Conservation (phyloP, 1,140 invertebrate species). For the Schlechtendalia chinensis region DNA sequence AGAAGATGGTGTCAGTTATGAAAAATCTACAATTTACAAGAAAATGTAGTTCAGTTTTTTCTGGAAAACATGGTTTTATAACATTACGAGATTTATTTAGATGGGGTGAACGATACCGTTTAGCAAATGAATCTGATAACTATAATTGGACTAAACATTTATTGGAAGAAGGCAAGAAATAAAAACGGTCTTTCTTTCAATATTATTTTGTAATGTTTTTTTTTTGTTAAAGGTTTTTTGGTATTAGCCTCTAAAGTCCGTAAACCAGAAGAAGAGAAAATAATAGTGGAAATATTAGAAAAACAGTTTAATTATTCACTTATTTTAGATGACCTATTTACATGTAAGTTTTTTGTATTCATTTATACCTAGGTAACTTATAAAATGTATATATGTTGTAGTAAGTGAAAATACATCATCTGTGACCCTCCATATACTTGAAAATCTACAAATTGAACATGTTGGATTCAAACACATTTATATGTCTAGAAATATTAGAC, state of each 20-base stretch:
- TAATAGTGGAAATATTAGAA: conserved; percentile 76
- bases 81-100: conserved; percentile 94
- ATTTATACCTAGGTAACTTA: neutral
- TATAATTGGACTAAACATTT: conserved; percentile 98
- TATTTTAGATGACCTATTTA: conserved; percentile 73
- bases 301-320: conserved; percentile 82
- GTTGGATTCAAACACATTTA: conserved; percentile 76
- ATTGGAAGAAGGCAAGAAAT: conserved; percentile 78
- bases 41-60: conserved; percentile 82
- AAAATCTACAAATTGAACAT: conserved; percentile 62
- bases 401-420: conserved; percentile 63
- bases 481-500: conserved; percentile 88
- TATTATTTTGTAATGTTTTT: conserved; percentile 51
- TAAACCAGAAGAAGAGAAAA: conserved; percentile 73
- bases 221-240: conserved; percentile 67
- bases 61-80: conserved; percentile 92
- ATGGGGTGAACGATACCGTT: conserved; percentile 92
- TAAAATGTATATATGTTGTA: conserved; percentile 23
- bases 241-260: conserved; percentile 90
- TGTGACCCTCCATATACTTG: conserved; percentile 72
- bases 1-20: conserved; percentile 92
- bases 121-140: conserved; percentile 64
- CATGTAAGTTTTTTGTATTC: conserved; percentile 56
- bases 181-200: neutral
- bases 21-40: conserved; percentile 77